Evolutionary conservation across 2,113 vertebrate genomes (phyloP), one percentile per base, ranked within the genome.

Genomic region (Peromyscus californicus): DNA sequence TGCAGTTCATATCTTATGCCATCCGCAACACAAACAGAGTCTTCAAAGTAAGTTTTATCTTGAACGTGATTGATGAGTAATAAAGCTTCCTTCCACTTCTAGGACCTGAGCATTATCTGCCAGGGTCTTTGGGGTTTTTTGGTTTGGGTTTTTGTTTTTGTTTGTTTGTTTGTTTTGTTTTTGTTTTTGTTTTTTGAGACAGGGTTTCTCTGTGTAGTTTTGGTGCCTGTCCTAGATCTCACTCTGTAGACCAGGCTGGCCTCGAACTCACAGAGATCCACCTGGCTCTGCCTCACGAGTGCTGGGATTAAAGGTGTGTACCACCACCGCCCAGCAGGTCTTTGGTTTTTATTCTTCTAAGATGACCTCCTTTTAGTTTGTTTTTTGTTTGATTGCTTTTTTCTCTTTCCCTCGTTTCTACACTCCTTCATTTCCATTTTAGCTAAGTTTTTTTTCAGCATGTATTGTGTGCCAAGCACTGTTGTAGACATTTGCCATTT

Each of bases 1-100:
- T 0, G 12, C 79, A 33, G 61, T 96, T 93, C 74, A 80, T 89
- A 87, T 29, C 97, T 95, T 96, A 93, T 98, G 80, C 94, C 97
- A 93, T 91, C 96, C 78, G 89, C 79, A 87, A 19, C 84, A 93
- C 84, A 96, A 94, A 96, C 91, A 87, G 19, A 96, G n/a, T 65
- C 89, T 92, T 95, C 93, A 48, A 67, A 70, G 57, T 83, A 89
- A 93, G 95, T 83, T 83, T 89, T 95, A 89, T 92, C 57, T 84
- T 51, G 69, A 74, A 69, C 42, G 65, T 79, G 92, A 86, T 6
- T 78, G 59, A 96, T 94, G 79, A 97, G 59, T 96, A 91, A 90
- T 72, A 42, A 80, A 93, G 54, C 88, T 95, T 93, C 96, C 76
- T 90, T 97, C 85, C n/a, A 82, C 75, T 87, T 97, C 93, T 19